Evolutionary conservation across 2,113 vertebrate genomes (phyloP), one percentile per base, ranked within the genome.

Genomic region (Falcunculus frontatus): DNA sequence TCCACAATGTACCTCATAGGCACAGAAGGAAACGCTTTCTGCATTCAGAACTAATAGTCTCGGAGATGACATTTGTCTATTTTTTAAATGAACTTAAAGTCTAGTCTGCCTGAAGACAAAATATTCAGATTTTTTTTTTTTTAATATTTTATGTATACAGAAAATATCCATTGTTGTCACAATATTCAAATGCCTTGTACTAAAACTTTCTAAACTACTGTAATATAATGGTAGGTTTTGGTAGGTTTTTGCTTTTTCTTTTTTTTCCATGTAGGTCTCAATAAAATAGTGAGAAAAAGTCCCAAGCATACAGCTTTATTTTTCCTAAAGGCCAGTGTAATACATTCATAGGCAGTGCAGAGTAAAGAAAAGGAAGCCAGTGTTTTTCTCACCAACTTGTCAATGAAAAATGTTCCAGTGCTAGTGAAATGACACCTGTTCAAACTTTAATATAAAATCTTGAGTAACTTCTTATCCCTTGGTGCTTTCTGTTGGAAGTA

Each of bases 371-470:
- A 73, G 78, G 44, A 65, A 90, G 41, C 29, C n/a, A 46, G 52
- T 68, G 41, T 68, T 95, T 95, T 89, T 92, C 76, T 91, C 35
- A 83, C 44, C 46, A 56, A 35, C 80, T 72, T 86, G 39, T 70
- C 80, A 87, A 84, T 92, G 77, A 95, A 96, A 97, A 89, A 91
- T 84, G 60, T 84, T 92, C 12, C 35, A 49, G n/a, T 81, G n/a
- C 17, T 81, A 78, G 33, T 87, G 76, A 89, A 92, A 94, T 93
- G 93, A 95, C 93, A 95, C 82, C 39, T 92, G 44, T 67, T 91
- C 68, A 92, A 95, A 96, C 44, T 89, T 95, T 80, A 81, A 78
- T 97, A 95, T 84, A 96, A 95, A 94, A 84, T 89, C 76, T 84
- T 75, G 73, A 90, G 56, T 59, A 95, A 84, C 56, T 96, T 92